Base-by-base conservation (phyloP, 2,888 invertebrate genomes). In the Lamellibrachia columna region DNA sequence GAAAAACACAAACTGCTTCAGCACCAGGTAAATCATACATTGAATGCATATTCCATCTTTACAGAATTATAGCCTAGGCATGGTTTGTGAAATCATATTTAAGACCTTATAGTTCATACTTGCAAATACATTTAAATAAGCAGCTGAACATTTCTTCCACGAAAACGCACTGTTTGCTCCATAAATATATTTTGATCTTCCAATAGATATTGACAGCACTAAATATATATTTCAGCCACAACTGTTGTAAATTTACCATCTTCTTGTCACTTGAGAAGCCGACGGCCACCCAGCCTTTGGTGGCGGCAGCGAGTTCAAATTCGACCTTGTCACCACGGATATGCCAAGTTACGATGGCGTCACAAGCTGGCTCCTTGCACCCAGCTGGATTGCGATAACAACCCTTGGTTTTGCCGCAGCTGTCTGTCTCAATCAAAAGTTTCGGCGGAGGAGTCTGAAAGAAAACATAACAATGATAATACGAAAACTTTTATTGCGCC, bases 301-400 rank as follows among this genome's bases (percentile, higher is more conserved):
- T 95, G 91, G 95, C 93, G 3, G 95, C 95, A 55, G 95, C 95
- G 93, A 96, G 94, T 93, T 96, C 96, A 91, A 95, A 95, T 53
- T 93, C 93, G 22, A 93, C 93, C 2, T 95, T 93, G 4, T 93
- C 92, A 15, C 93, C 94, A 8, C 94, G 94, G 52, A 94, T 94
- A 92, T 92, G 93, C 96, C 96, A 96, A 1, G 96, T 96, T 90
- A 96, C 95, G 9, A 96, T 94, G 93, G 95, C 95, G 93, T 95
- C 95, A 94, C 96, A 96, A 91, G 95, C 94, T 3, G 94, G 93
- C 93, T 96, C 95, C 92, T 94, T 93, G 94, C 96, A 96, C 28
- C 95, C 95, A 52, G 94, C 94, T 0, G 96, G 96, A 92, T 95
- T 95, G 53, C 96, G 94, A 94, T 95, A 96, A 93, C 96, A 96